Conservation (phyloP, 2,888 invertebrate genomes). For the Cephus sareptanus region DNA sequence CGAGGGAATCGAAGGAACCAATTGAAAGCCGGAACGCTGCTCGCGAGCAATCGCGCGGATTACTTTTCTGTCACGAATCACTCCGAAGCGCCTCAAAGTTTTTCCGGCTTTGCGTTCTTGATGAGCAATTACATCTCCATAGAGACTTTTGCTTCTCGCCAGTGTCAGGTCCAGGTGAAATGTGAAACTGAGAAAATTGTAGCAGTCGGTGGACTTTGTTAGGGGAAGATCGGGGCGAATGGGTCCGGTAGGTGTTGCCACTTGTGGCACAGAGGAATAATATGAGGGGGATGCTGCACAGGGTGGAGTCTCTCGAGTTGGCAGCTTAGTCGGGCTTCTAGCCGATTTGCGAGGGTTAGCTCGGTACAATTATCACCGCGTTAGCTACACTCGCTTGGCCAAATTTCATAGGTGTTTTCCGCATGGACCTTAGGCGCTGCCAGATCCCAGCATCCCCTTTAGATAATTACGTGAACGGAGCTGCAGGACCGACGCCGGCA, state of each 20-base stretch:
- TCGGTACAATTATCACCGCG: constrained; percentile 16
- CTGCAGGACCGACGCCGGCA: too few species aligned
- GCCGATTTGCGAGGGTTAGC: constrained; percentile 2
- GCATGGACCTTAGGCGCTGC: constrained; percentile 16
- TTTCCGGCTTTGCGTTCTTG: too few species aligned
- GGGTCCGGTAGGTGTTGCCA: too few species aligned
- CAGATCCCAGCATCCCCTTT: constrained; percentile 9
- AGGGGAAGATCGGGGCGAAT: too few species aligned
- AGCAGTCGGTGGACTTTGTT: too few species aligned
- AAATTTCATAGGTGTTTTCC: constrained; percentile 24
- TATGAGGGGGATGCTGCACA: too few species aligned
- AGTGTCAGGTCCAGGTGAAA: too few species aligned
- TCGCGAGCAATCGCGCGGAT: constrained; percentile 30
- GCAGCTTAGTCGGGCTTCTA: not conserved
- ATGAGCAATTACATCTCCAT: too few species aligned
- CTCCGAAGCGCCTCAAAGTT: not conserved
- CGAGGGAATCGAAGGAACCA: not conserved
- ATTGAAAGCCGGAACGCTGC: constrained; percentile 10
- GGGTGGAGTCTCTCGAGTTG: constrained; percentile 1
- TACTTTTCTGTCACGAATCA: constrained; percentile 32
- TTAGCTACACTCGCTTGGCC: constrained; percentile 22
- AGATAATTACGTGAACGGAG: constrained; percentile 38
- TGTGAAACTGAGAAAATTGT: too few species aligned
- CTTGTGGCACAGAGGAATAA: too few species aligned
- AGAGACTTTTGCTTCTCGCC: too few species aligned